Percentiles rank a stretch among this genome's conserved stretches.
Conservation (phyloP, 2,888 invertebrate species). For the Cantharis rufa region DNA sequence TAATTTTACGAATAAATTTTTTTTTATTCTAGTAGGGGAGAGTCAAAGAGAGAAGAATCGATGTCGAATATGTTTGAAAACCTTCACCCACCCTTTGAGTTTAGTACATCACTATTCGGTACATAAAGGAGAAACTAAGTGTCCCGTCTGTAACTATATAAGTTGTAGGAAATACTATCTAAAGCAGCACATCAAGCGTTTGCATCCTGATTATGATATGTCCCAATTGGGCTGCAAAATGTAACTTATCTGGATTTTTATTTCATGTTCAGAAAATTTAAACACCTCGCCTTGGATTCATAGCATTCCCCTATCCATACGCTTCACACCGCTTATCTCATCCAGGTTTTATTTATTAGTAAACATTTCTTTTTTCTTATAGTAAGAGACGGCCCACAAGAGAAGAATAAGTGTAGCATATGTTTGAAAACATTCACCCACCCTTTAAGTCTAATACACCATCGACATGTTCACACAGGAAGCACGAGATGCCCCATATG, state of each 20-base stretch:
- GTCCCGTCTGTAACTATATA: slow-evolving; percentile 17
- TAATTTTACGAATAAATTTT: background rate
- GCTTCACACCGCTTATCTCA: background rate
- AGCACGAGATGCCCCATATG: slow-evolving; percentile 18
- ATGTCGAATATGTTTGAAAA: slow-evolving; percentile 22
- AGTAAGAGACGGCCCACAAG: slow-evolving; percentile 13
- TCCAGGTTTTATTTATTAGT: background rate
- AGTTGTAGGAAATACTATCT: slow-evolving; percentile 18
- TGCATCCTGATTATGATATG: background rate
- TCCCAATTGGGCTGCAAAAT: background rate
- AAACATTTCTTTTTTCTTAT: background rate
- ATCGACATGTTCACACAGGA: slow-evolving; percentile 21
- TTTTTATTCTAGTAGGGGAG: background rate
- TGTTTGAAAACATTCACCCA: slow-evolving; percentile 26
- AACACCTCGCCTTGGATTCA: background rate
- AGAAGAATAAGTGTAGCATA: slow-evolving; percentile 18
- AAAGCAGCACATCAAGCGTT: slow-evolving; percentile 8
- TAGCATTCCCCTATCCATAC: background rate
- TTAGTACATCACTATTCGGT: slow-evolving; percentile 21
- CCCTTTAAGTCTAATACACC: slow-evolving; percentile 21
- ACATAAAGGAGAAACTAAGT: slow-evolving; percentile 15
- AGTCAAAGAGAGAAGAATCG: background rate
- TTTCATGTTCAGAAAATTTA: background rate
- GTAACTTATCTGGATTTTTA: background rate
- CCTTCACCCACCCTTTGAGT: slow-evolving; percentile 22